Base-by-base conservation (phyloP, 2,113 vertebrate genomes). In the Eubucco bourcierii region DNA sequence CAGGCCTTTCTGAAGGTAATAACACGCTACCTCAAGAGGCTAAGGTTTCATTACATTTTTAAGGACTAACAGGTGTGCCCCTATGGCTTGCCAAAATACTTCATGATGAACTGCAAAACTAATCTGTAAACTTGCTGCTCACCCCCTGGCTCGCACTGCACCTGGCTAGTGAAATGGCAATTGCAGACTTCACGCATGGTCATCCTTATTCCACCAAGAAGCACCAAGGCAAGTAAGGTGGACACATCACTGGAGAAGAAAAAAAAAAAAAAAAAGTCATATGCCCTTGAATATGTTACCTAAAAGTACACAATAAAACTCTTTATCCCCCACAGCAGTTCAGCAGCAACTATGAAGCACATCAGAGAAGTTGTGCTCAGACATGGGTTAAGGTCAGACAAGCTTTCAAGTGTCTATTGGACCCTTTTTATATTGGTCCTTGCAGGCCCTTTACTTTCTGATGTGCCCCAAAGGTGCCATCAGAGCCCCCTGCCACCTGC, bases 61-160 rank as follows among this genome's bases (percentile, higher is more conserved):
- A 79, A 96, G 96, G 85, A 82, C 90, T 85, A 95, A 72, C 90
- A 95, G 90, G 79, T 91, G 68, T 65, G 14, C 33, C n/a, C 15
- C 76, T 52, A 7, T 8, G 59, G 41, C 70, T 89, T 96, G 95
- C 94, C 95, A 95, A 95, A 84, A 77, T 29, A 58, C 37, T 31
- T 6, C 33, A 73, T 68, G 70, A 95, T 84, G 64, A 95, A 88
- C 63, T 92, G 77, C 88, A 88, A 88, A 92, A 52, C 85, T 80
- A 92, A 96, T 93, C 87, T 37, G n/a, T 20, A 33, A 91, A 11
- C 52, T 91, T 70, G 71, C 66, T 25, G 90, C 89, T 96, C 90
- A 17, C 52, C 89, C n/a, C 71, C 88, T 79, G 80, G 80, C 84
- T 77, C 17, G 12, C 47, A 4, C 46, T 16, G 90, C 76, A 93